A percentile compares a stretch with the other conserved stretches of the same genome.
These are phyloP conservation scores for Nesidiocoris tenuis DNA, from an alignment of 2,888 invertebrate species.

Conservation along the genomic window DNA sequence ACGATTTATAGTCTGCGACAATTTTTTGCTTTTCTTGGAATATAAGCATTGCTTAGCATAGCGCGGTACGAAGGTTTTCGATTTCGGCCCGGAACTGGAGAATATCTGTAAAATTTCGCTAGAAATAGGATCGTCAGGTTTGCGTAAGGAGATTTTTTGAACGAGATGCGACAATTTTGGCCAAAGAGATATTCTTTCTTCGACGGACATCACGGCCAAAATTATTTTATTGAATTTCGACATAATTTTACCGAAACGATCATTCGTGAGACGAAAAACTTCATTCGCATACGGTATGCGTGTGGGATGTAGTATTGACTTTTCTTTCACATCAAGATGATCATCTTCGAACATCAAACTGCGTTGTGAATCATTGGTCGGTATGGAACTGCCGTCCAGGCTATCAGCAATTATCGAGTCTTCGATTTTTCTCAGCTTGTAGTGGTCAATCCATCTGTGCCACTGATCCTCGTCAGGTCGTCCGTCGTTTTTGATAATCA, in stretches of 20 bases:
- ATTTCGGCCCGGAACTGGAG: neutral
- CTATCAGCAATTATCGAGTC: neutral
- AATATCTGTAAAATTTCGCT: neutral
- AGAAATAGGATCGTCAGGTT: neutral
- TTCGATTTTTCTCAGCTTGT: neutral
- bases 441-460: neutral
- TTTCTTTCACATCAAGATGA: neutral
- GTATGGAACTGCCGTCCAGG: neutral
- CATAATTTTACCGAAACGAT: constrained; percentile 12
- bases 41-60: neutral
- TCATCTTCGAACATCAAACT: neutral
- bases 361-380: neutral
- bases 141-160: neutral
- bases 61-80: neutral
- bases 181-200: neutral
- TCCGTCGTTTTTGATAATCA: neutral
- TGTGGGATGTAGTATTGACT: neutral
- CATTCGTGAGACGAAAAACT: neutral
- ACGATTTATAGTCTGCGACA: neutral
- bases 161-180: neutral
- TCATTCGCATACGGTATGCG: constrained; percentile 13
- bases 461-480: neutral
- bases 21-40: neutral
- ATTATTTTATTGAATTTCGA: neutral
- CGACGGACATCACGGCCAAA: neutral